Conservation (phyloP, 2,797 vertebrate genomes). For the Takifugu ocellatus region DNA sequence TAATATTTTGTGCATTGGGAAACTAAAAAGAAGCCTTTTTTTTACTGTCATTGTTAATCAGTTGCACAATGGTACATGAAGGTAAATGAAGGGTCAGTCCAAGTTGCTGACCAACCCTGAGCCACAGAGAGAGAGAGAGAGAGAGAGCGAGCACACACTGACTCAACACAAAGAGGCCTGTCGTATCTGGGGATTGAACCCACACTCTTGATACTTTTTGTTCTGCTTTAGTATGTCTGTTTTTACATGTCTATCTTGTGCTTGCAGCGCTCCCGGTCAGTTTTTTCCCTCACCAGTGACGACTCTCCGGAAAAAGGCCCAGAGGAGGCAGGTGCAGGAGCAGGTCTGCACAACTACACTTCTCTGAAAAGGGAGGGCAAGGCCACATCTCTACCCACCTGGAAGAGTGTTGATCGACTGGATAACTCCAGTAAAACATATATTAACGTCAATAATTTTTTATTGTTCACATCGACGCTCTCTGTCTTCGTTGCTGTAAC, state of each 20-base stretch:
- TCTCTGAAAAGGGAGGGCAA: constrained; percentile 78
- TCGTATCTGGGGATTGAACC: too few species aligned
- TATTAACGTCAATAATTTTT: too few species aligned
- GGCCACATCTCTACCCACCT: constrained; percentile 76
- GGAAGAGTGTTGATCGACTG: constrained; percentile 86
- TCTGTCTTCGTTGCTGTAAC: background rate
- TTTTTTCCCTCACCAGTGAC: constrained; percentile 81
- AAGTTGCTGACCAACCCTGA: too few species aligned
- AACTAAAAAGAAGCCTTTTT: too few species aligned
- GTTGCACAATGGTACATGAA: too few species aligned
- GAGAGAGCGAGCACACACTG: too few species aligned
- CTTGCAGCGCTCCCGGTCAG: constrained; percentile 82
- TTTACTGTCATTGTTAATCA: too few species aligned
- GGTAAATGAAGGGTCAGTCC: too few species aligned
- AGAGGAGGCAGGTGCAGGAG: constrained; percentile 56
- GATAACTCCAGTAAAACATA: constrained; percentile 79
- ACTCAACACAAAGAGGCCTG: too few species aligned
- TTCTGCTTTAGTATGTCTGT: constrained; percentile 11
- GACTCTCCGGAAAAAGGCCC: constrained; percentile 72
- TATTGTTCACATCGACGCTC: too few species aligned
- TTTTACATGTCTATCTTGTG: constrained; percentile 15
- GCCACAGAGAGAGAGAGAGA: too few species aligned
- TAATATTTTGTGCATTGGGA: too few species aligned
- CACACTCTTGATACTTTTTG: background rate
- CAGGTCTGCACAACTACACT: constrained; percentile 62